These are phyloP conservation scores for Archivesica marissinica DNA, from an alignment of 1,140 invertebrate species.

Conservation along the genomic window DNA sequence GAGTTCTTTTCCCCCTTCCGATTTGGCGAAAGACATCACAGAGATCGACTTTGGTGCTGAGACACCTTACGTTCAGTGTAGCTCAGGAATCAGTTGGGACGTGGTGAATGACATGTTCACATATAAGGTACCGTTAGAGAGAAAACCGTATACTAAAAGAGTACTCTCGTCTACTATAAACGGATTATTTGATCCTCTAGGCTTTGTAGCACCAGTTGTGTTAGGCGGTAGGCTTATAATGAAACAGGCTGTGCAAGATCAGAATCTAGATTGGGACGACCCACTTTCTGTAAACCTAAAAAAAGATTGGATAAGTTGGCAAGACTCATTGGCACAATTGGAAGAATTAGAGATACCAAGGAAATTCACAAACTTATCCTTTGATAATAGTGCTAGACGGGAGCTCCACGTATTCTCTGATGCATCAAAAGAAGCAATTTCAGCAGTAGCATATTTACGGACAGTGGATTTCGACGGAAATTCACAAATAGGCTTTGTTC, in stretches of 20 bases:
- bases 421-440: slow-evolving; percentile 57
- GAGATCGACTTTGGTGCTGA: not conserved
- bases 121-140: slow-evolving; percentile 3
- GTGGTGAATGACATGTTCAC: slow-evolving; percentile 14
- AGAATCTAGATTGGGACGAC: slow-evolving; percentile 51
- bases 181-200: slow-evolving; percentile 10
- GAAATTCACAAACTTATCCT: no score
- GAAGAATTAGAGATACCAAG: slow-evolving; percentile 34
- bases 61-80: slow-evolving; percentile 11
- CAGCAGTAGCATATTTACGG: slow-evolving; percentile 27
- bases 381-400: no score
- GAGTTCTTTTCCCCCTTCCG: slow-evolving; percentile 1
- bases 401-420: slow-evolving; percentile 56
- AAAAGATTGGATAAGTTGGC: slow-evolving; percentile 25
- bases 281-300: not conserved
- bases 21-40: slow-evolving; percentile 45
- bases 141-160: slow-evolving; percentile 45
- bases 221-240: not conserved
- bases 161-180: slow-evolving; percentile 62
- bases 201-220: slow-evolving; percentile 2
- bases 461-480: slow-evolving; percentile 7
- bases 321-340: not conserved
- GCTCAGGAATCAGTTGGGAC: slow-evolving; percentile 28
- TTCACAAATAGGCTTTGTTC: not conserved
- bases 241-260: slow-evolving; percentile 61